A percentile compares a stretch with the other conserved stretches of the same genome.
These are phyloP conservation scores for Amphimallon solstitiale DNA, from an alignment of 2,888 invertebrate species.

Conservation along the genomic window DNA sequence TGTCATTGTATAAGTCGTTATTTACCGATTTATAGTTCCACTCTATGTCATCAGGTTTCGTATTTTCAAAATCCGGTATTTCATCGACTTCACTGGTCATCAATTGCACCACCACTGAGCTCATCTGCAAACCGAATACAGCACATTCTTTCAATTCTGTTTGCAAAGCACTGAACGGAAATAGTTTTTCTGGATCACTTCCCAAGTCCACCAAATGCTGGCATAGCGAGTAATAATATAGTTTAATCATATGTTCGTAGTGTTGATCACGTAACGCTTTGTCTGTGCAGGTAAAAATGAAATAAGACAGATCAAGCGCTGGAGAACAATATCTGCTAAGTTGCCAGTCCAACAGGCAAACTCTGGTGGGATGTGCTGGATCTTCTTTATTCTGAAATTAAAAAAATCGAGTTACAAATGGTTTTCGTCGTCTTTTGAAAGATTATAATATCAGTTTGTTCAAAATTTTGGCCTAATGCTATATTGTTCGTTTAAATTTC, in stretches of 20 bases:
- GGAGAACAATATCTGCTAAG: constrained; percentile 48
- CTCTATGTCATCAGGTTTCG: not conserved
- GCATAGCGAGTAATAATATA: constrained; percentile 52
- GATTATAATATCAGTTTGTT: too few relatives aligned
- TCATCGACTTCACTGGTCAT: constrained; percentile 50
- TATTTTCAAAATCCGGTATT: constrained; percentile 46
- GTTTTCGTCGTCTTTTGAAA: too few relatives aligned
- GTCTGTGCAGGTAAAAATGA: constrained; percentile 53
- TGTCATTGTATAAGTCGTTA: constrained; percentile 9
- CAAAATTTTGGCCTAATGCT: too few relatives aligned
- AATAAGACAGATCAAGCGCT: constrained; percentile 53
- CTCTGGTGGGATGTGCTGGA: constrained; percentile 44
- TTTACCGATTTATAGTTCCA: constrained; percentile 15
- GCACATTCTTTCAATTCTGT: constrained; percentile 50
- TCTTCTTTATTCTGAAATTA: constrained; percentile 14
- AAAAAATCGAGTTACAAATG: too few relatives aligned
- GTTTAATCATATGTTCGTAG: constrained; percentile 51
- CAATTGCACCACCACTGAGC: constrained; percentile 47
- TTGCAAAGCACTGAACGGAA: constrained; percentile 49
- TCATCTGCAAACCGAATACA: constrained; percentile 47
- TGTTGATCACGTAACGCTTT: constrained; percentile 49
- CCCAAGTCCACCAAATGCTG: constrained; percentile 46
- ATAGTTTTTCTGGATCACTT: constrained; percentile 49
- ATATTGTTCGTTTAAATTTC: too few relatives aligned
- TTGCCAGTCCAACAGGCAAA: constrained; percentile 53